Conservation (phyloP, 2,888 invertebrate genomes). For the Caenorhabditis sp. region DNA sequence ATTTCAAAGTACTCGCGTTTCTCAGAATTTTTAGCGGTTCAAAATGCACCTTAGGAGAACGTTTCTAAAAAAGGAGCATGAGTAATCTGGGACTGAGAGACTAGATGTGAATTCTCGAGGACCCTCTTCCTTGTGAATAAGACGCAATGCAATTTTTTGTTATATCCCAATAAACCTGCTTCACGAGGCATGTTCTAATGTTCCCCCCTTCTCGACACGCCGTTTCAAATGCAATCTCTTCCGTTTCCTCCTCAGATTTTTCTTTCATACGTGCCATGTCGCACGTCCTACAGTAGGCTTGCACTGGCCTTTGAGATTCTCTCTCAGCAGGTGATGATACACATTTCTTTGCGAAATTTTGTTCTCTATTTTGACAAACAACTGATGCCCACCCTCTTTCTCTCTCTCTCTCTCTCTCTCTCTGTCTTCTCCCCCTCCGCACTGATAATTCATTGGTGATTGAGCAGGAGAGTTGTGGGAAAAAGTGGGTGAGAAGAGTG, state of each 20-base stretch:
- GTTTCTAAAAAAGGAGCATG: too few species aligned
- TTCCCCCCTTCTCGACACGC: too few species aligned
- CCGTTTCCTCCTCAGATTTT: neutral
- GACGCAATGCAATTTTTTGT: slow-evolving; percentile 34
- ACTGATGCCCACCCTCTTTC: slow-evolving; percentile 18
- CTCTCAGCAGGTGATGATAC: neutral
- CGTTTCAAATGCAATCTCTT: slow-evolving; percentile 15
- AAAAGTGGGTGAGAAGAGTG: neutral
- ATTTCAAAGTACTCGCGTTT: neutral
- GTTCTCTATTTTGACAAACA: slow-evolving; percentile 29
- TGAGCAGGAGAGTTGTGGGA: neutral
- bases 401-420: neutral
- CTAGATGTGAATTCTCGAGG: too few species aligned
- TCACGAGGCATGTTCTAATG: slow-evolving; percentile 49
- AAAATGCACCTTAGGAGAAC: too few species aligned
- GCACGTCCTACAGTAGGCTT: slow-evolving; percentile 6
- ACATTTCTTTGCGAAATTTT: neutral
- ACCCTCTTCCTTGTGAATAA: slow-evolving; percentile 1
- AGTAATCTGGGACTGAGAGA: too few species aligned
- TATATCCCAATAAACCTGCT: slow-evolving; percentile 41
- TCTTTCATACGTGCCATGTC: slow-evolving; percentile 5
- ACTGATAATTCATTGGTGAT: slow-evolving; percentile 31
- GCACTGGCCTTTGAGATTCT: neutral
- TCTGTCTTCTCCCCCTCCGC: neutral
- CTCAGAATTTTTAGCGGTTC: too few species aligned